Conservation (phyloP, 2,113 vertebrate genomes). For the Leiothrix lutea region DNA sequence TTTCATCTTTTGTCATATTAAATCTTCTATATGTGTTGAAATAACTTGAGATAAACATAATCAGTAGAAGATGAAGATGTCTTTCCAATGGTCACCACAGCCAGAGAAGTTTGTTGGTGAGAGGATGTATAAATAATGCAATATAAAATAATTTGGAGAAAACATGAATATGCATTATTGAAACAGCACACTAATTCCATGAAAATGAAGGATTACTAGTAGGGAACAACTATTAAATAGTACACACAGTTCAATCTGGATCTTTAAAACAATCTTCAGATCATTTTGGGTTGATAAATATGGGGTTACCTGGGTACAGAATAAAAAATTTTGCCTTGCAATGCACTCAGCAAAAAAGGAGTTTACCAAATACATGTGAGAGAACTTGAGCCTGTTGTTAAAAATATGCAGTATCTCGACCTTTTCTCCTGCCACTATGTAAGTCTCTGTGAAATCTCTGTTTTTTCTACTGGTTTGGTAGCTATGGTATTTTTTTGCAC, state of each 20-base stretch:
- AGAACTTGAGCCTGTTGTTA: background rate
- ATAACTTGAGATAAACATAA: background rate
- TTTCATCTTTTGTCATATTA: background rate
- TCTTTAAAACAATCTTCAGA: background rate
- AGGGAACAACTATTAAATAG: background rate
- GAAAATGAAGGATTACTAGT: background rate
- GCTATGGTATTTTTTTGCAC: background rate
- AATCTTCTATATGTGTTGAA: background rate
- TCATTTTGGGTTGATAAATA: background rate
- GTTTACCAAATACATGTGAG: background rate
- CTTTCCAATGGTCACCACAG: background rate
- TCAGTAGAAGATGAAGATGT: background rate
- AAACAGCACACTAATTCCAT: background rate
- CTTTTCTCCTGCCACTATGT: background rate
- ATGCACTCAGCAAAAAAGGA: background rate
- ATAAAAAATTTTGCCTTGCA: background rate
- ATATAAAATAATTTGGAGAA: background rate
- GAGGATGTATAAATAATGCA: background rate
- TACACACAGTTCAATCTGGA: background rate
- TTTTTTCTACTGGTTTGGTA: background rate
- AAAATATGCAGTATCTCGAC: conserved; percentile 13
- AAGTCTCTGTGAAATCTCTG: background rate
- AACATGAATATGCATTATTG: background rate
- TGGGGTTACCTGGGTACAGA: background rate
- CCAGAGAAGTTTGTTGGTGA: background rate